These are phyloP conservation scores for Scaptomyza pallida DNA, from an alignment of 1,140 invertebrate species.

Conservation along the genomic window DNA sequence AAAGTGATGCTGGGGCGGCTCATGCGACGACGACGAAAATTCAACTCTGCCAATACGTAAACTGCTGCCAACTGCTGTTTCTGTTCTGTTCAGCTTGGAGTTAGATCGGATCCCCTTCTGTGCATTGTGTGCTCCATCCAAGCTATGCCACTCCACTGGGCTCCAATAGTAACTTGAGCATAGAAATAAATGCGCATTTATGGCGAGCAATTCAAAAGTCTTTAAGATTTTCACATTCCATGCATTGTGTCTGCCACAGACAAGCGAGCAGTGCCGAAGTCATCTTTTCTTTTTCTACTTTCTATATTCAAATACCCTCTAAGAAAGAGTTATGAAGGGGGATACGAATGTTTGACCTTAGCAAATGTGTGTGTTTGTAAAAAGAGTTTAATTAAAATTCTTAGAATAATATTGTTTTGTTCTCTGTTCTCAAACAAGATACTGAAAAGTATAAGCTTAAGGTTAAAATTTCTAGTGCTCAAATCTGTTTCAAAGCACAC, in stretches of 20 bases:
- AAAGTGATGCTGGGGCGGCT: conserved; percentile 71
- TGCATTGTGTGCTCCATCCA: conserved; percentile 18
- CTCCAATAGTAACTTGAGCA: conserved; percentile 66
- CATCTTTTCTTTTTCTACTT: conserved; percentile 62
- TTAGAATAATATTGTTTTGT: too few species aligned
- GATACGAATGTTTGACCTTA: too few species aligned
- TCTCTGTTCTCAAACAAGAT: too few species aligned
- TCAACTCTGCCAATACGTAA: conserved; percentile 26
- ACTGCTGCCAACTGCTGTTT: conserved; percentile 15
- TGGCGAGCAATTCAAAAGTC: conserved; percentile 81
- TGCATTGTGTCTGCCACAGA: conserved; percentile 75
- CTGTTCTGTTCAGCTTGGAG: not conserved
- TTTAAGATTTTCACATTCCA: conserved; percentile 82
- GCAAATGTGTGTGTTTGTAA: too few species aligned
- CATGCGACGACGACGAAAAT: conserved; percentile 2
- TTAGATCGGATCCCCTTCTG: conserved; percentile 32
- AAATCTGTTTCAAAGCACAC: not conserved
- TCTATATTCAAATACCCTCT: conserved; percentile 19
- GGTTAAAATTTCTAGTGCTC: too few species aligned
- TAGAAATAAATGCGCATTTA: conserved; percentile 83
- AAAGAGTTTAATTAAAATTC: not conserved
- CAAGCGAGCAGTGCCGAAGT: conserved; percentile 56
- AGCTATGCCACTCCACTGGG: conserved; percentile 1
- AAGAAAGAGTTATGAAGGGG: too few species aligned
- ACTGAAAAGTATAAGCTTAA: too few species aligned